Conservation (phyloP, 1,140 invertebrate genomes). For the Sitophilus oryzae region DNA sequence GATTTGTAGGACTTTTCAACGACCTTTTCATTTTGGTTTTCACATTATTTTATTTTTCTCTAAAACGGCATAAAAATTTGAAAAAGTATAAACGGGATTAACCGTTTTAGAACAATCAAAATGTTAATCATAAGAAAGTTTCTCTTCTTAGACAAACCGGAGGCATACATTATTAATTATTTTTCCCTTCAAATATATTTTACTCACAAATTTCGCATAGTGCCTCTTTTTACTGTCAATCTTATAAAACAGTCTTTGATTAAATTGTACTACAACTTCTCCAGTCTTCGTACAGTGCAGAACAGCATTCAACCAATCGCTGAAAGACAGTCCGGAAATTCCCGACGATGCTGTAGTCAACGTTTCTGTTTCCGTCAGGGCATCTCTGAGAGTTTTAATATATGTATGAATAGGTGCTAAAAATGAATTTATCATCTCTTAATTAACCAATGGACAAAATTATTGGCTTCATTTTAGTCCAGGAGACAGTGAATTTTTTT, state of each 20-base stretch:
- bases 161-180: neutral
- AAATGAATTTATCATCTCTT: too few relatives aligned
- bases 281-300: constrained; percentile 30
- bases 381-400: constrained; percentile 24
- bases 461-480: too few relatives aligned
- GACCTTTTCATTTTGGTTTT: too few relatives aligned
- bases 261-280: constrained; percentile 30
- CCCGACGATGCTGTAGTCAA: constrained; percentile 21
- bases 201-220: constrained; percentile 14
- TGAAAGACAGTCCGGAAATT: constrained; percentile 25
- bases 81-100: too few relatives aligned
- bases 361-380: constrained; percentile 10
- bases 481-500: too few relatives aligned
- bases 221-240: constrained; percentile 12
- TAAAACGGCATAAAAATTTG: too few relatives aligned
- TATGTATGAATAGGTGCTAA: constrained; percentile 15
- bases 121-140: too few relatives aligned
- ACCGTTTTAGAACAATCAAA: too few relatives aligned
- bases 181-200: neutral
- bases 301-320: constrained; percentile 36
- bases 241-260: constrained; percentile 27
- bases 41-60: too few relatives aligned
- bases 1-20: too few relatives aligned
- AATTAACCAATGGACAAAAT: too few relatives aligned
- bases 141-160: neutral